Evolutionary conservation across 2,888 invertebrate species (phyloP).

Genomic region (Andrena camellia): DNA sequence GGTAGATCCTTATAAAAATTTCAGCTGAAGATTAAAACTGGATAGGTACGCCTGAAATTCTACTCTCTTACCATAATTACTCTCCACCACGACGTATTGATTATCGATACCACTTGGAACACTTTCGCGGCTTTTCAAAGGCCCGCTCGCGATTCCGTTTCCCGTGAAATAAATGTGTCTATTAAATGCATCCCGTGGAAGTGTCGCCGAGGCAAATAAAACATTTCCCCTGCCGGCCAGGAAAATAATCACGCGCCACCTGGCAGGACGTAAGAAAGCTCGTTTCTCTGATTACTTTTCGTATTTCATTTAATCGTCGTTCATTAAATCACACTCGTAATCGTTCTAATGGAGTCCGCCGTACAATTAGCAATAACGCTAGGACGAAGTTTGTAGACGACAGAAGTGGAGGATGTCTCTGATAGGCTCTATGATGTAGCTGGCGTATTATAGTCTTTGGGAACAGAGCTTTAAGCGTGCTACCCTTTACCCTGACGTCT

Average conservation of each 20-base stretch:
- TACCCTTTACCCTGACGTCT: neutral
- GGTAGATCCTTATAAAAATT: slow-evolving; percentile 25
- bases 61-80: slow-evolving; percentile 42
- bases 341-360: too few species aligned
- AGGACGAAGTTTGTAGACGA: neutral
- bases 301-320: neutral
- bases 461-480: neutral
- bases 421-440: too few species aligned
- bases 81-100: slow-evolving; percentile 42
- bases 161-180: slow-evolving; percentile 29
- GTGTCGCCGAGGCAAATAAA: slow-evolving; percentile 12
- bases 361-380: too few species aligned
- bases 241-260: slow-evolving; percentile 18
- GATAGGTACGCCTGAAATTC: slow-evolving; percentile 26
- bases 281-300: slow-evolving; percentile 27
- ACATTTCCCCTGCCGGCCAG: neutral
- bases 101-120: slow-evolving; percentile 40
- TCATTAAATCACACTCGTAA: too few species aligned
- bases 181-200: slow-evolving; percentile 33
- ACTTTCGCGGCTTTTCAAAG: slow-evolving; percentile 23
- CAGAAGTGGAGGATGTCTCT: neutral
- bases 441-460: neutral
- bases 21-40: slow-evolving; percentile 39
- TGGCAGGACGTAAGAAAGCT: slow-evolving; percentile 9
- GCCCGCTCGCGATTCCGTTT: slow-evolving; percentile 23